A percentile compares a stretch with the other conserved stretches of the same genome.
phyloP scores from a whole-genome alignment of 2,888 invertebrate species.

The Pollenia griseotomentosa region DNA sequence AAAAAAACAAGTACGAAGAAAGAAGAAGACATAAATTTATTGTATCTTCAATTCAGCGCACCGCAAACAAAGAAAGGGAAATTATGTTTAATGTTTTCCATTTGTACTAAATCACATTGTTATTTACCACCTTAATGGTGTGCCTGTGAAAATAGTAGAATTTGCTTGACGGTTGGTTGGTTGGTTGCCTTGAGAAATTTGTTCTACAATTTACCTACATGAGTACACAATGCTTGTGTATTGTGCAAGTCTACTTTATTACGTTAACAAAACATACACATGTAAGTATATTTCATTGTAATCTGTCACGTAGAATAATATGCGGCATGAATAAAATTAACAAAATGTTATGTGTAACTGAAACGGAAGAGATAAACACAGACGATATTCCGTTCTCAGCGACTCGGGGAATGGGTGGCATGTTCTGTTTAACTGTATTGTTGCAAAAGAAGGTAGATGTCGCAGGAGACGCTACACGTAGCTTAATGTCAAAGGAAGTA shows the following conservation, averaged over 20 bases:
- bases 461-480: not conserved
- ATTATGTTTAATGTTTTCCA: conserved; percentile 60
- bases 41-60: conserved; percentile 13
- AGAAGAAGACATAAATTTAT: not conserved
- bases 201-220: not conserved
- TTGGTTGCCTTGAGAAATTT: conserved; percentile 9
- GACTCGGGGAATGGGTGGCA: not conserved
- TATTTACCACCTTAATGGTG: conserved; percentile 18
- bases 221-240: not conserved
- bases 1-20: not conserved
- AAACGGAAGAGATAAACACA: conserved; percentile 67
- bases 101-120: conserved; percentile 47
- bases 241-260: not conserved
- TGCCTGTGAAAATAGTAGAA: conserved; percentile 3
- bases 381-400: conserved; percentile 4
- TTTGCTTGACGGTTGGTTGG: not conserved
- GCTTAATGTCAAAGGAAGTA: conserved; percentile 41
- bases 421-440: conserved; percentile 1
- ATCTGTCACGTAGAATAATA: conserved; percentile 71
- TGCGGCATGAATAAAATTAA: conserved; percentile 71
- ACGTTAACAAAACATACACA: conserved; percentile 12
- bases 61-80: conserved; percentile 6
- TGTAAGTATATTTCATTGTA: conserved; percentile 49
- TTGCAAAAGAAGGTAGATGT: not conserved
- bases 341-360: conserved; percentile 57